phyloP scores from a whole-genome alignment of 2,888 invertebrate species.

The Epistrophe eligans region DNA sequence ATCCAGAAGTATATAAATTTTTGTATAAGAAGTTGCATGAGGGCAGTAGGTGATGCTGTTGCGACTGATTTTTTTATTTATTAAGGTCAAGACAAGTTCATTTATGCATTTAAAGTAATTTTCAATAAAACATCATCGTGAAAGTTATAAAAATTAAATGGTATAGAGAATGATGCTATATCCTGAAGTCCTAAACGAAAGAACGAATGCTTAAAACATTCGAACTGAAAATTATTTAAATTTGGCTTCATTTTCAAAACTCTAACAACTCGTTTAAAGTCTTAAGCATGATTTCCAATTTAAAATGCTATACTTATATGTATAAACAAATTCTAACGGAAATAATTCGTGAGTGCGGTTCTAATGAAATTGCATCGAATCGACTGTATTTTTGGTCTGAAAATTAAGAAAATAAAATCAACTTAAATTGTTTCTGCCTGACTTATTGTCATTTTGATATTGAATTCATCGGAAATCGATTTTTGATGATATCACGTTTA shows the following conservation, averaged over 20 bases:
- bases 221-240: background rate
- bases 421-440: background rate
- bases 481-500: slow-evolving; percentile 55
- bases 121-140: no score
- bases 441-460: slow-evolving; percentile 61
- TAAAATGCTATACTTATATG: background rate
- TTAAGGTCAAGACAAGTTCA: no score
- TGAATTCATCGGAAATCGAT: slow-evolving; percentile 58
- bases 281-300: slow-evolving; percentile 7
- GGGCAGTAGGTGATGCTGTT: no score
- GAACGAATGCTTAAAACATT: no score
- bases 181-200: no score
- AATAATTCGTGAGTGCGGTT: slow-evolving; percentile 2
- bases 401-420: slow-evolving; percentile 2
- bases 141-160: no score
- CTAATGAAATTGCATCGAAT: background rate
- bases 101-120: no score
- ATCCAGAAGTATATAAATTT: background rate
- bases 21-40: no score
- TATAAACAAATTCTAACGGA: slow-evolving; percentile 28
- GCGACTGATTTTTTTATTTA: no score
- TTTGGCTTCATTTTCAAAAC: background rate
- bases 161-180: no score
- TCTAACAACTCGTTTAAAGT: background rate
- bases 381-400: background rate